phyloP scores from a whole-genome alignment of 2,888 invertebrate genomes.

The Pachymerium ferrugineum region DNA sequence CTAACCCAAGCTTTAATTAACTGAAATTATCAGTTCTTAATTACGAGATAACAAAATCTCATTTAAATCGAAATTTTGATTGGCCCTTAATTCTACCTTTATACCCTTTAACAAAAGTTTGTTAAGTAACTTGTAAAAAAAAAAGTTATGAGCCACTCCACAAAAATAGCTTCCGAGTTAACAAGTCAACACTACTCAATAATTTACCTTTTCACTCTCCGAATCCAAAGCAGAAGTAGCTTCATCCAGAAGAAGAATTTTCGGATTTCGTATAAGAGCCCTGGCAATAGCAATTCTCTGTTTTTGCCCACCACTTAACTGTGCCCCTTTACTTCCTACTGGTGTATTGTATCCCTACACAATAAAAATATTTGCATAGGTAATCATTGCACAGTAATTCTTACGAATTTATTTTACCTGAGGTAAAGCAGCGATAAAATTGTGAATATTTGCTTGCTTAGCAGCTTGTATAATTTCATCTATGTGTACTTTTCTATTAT shows the following conservation, averaged over 20 bases:
- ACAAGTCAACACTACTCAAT: no score
- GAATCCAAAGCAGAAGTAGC: slow-evolving; percentile 80
- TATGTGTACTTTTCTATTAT: slow-evolving; percentile 58
- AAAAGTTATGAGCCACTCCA: background rate
- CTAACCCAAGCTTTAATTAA: no score
- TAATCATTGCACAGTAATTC: background rate
- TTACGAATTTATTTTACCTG: slow-evolving; percentile 38
- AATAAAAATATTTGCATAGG: background rate
- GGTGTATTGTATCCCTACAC: slow-evolving; percentile 62
- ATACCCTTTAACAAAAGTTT: no score
- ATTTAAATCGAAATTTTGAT: no score
- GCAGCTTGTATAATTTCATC: slow-evolving; percentile 67
- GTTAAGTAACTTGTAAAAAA: no score
- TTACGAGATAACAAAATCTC: no score
- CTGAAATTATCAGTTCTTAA: no score
- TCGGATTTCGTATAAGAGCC: slow-evolving; percentile 59
- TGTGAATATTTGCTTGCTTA: slow-evolving; percentile 44
- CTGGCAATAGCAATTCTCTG: slow-evolving; percentile 64
- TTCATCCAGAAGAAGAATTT: slow-evolving; percentile 63
- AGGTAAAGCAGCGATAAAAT: slow-evolving; percentile 44
- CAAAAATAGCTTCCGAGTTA: no score
- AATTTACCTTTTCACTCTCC: slow-evolving; percentile 57
- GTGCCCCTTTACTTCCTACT: slow-evolving; percentile 73
- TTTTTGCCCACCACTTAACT: slow-evolving; percentile 78
- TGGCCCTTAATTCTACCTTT: no score